Base-by-base conservation (phyloP, 2,888 invertebrate species). In the Drosophila gaucha region DNA sequence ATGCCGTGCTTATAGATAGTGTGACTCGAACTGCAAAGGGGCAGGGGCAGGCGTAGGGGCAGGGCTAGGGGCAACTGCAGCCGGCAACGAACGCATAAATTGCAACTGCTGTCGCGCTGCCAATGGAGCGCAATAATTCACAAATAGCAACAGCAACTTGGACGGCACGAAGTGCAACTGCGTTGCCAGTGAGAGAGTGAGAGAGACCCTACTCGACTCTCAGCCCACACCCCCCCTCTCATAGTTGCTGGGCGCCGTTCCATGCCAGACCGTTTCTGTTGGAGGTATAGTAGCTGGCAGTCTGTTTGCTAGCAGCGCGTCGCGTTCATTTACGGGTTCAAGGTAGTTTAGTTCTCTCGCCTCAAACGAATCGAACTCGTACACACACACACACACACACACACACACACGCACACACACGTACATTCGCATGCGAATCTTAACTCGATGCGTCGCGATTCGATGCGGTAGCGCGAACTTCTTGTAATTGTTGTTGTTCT, bases 21-120 rank as follows among this genome's bases (percentile, higher is more conserved):
- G 58, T 43, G 55, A 59, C 63, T 62, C 28, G 24, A 35, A 60
- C 41, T 41, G 60, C 12, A 26, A 49, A 31, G 31, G 44, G 26
- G 6, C 8, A 9, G 38, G 5, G 6, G 1, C 3, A 0, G 6
- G 43, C 16, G 12, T 1, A 2, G n/a, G n/a, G 2, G 3, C 16
- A 0, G 2, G 10, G 8, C 14, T 9, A 38, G 47, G 24, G 52
- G 35, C 54, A 75, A 54, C 74, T 68, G 60, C 52, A 59, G 59
- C 83, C 83, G 86, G 74, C 84, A 84, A 82, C 79, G 83, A 82
- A 82, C 86, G 86, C 83, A 83, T 83, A 86, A 86, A 83, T 83
- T 83, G 86, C 71, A 69, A 77, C 75, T 62, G 79, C 82, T 77
- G 76, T 78, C 79, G 85, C 85, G 71, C 67, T 73, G 84, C 84